Base-by-base conservation (phyloP, 2,888 invertebrate species). In the Erebia epiphron region DNA sequence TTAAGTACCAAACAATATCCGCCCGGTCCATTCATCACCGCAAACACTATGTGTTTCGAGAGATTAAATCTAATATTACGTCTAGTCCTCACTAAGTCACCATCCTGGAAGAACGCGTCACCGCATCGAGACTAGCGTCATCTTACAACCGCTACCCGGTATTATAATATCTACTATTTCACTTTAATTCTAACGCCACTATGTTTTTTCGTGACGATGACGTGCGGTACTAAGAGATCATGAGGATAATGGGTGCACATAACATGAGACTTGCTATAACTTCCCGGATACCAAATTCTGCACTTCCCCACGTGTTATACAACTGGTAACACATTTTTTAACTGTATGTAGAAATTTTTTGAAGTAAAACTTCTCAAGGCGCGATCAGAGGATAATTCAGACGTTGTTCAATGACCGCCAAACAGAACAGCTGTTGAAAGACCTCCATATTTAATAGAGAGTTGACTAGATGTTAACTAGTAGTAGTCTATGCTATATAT, bases 1-100 rank as follows among this genome's bases (percentile, higher is more conserved):
- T 91, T 92, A 92, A 92, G 92, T 92, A 92, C 92, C 75, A 74
- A 74, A 74, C 73, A 75, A 72, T 68, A 65, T 77, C 71, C 76
- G 73, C 75, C 54, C 75, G 71, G 81, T 86, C 80, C 83, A 80
- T 79, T 79, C 79, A 76, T 76, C 80, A 74, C 82, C 77, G 82
- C 79, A 79, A 86, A 90, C 92, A 91, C 91, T 90, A 83, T 81
- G 91, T 91, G 91, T 89, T 86, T 80, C 80, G 81, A 79, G 79
- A 78, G 77, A 79, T 79, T 78, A 71, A 58, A 64, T 65, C 76
- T 79, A 81, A 71, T 69, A 72, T 79, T 79, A 80, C 74, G 78
- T 77, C 82, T 83, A 84, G 78, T 80, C 79, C 81, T 80, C 83
- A 76, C 78, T 83, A 82, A 86, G 83, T 88, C 86, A 85, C 84